Evolutionary conservation across 2,797 vertebrate genomes (phyloP), one percentile per base, ranked within the genome.

Genomic region (Pogoniulus pusillus): DNA sequence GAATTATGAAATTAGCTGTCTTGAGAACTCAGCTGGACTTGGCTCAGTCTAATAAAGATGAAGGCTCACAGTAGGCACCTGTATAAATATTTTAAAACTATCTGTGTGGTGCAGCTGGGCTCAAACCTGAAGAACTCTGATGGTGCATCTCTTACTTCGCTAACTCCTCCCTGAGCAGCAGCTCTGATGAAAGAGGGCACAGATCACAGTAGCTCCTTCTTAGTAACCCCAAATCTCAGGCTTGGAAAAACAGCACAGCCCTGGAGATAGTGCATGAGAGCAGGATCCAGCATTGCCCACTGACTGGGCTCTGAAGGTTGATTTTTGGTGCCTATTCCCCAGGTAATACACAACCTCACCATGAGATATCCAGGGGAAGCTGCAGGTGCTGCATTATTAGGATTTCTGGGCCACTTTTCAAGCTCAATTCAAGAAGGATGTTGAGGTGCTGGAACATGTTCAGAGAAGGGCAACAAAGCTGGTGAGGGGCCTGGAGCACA

Each of bases 1-100:
- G 72, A 95, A 91, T 93, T 84, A 93, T 5, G 58, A 90, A 93
- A 92, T 90, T 79, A 93, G 89, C 71, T 92, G 71, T 88, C 87
- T 65, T 26, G 85, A 88, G 87, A 91, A 19, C 78, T 92, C 89
- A 87, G 82, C 74, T 58, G 77, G 89, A 9, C 71, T 85, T 87
- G 80, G 55, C 69, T 94, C 78, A 57, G n/a, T 51, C 72, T 82
- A 84, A 85, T 82, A 92, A 90, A 90, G 87, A 88, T 88, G 91
- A 94, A 89, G 63, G 55, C 57, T 29, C 47, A 60, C 0, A 23
- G 71, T 39, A 84, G 80, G 68, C 35, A 86, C 45, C 41, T 76
- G 37, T 32, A 62, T 57, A 70, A 60, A 10, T 75, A 1, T 75
- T 73, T 82, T 27, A 49, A 79, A 93, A 70, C 57, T 95, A 92